These are phyloP conservation scores for Zaprionus nigranus DNA, from an alignment of 1,140 invertebrate species.

Conservation along the genomic window DNA sequence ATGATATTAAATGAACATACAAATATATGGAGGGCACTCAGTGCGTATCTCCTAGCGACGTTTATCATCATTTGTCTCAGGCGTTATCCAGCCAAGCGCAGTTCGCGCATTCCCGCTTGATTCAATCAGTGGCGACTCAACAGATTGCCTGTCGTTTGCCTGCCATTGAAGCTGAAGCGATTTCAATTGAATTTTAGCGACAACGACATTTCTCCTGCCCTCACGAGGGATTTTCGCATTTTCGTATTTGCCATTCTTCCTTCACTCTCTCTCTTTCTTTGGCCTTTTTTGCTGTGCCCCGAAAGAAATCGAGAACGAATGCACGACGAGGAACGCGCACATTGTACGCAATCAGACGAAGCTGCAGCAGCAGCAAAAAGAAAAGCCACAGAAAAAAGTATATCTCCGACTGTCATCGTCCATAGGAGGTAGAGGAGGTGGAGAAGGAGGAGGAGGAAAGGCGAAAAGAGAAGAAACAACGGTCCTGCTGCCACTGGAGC, in stretches of 20 bases:
- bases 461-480: slow-evolving; percentile 8
- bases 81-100: slow-evolving; percentile 53
- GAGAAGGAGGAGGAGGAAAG: background rate
- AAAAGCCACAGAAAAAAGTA: slow-evolving; percentile 31
- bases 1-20: background rate
- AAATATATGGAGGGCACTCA: slow-evolving; percentile 7
- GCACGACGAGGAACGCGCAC: slow-evolving; percentile 36
- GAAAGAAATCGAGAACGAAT: slow-evolving; percentile 43
- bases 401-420: slow-evolving; percentile 64
- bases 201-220: slow-evolving; percentile 54
- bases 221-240: slow-evolving; percentile 69
- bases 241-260: slow-evolving; percentile 21
- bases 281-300: background rate
- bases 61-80: background rate
- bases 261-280: background rate
- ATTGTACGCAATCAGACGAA: slow-evolving; percentile 67
- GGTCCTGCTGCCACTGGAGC: slow-evolving; percentile 8
- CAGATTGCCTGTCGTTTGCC: slow-evolving; percentile 80
- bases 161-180: slow-evolving; percentile 77
- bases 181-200: slow-evolving; percentile 80
- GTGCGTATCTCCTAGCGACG: background rate
- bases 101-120: slow-evolving; percentile 66
- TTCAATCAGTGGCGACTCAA: slow-evolving; percentile 75
- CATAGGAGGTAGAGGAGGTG: too few species aligned
- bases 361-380: slow-evolving; percentile 11